Base-by-base conservation (phyloP, 2,113 vertebrate species). In the Nicator chloris region DNA sequence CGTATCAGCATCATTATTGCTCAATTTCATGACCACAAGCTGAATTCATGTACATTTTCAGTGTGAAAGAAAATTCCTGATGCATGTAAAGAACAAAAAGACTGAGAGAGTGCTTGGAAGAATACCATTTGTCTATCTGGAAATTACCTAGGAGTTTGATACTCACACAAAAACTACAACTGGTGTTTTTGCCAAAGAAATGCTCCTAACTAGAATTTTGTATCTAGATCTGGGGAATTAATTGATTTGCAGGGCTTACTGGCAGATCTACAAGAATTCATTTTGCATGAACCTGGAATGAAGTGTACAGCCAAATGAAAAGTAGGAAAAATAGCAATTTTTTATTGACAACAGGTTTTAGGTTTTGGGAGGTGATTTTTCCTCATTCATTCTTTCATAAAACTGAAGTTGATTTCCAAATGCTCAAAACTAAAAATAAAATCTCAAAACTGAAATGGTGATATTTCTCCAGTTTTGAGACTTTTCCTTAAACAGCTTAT, bases 1-100 rank as follows among this genome's bases (percentile, higher is more conserved):
- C 0, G 0, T 59, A 47, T 63, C 77, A 81, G 33, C 49, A 71
- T 71, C 3, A 9, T 81, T 95, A 57, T 90, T 88, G 72, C 47
- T 76, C 39, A 77, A 23, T 89, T 94, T 73, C 69, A 60, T 60
- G 63, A 60, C 28, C 35, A 50, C 24, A 27, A 76, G 39, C 65
- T 90, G 33, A 66, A 82, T 64, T 65, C 86, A 47, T 57, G 64
- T 51, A 72, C 13, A 61, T 93, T 96, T 90, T 66, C 75, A 92
- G 20, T 47, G 59, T 71, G 53, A 71, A 92, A 89, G 57, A 78
- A 79, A 92, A 79, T 81, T 93, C 69, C 28, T 53, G 77, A 73
- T 81, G 78, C 60, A 45, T 47, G 47, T 82, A 91, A 94, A 91
- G 60, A 30, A 79, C 84, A 94, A 88, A n/a, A 59, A 92, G 77